Base-by-base conservation (phyloP, 2,888 invertebrate species). In the Hirtodrosophila confusa region DNA sequence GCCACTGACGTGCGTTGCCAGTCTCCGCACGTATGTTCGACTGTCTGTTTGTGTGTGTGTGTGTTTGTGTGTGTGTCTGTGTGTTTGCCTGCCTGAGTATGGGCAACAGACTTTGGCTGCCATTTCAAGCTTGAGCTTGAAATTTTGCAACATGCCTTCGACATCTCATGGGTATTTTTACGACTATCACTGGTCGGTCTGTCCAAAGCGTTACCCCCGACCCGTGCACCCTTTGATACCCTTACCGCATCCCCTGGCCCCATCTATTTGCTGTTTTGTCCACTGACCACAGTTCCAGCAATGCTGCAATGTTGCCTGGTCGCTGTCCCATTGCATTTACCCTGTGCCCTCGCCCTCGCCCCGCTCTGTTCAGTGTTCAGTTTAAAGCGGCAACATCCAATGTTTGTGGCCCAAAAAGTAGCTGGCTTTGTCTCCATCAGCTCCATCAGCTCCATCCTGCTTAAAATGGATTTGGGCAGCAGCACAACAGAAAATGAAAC, bases 91-190 rank as follows among this genome's bases (percentile, higher is more conserved):
- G 55, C 49, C 24, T 73, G 54, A 55, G 45, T 66, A 60, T 63
- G 68, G 41, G 36, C 57, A 68, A 76, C 70, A 61, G 74, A 70
- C 67, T 74, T 61, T 86, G 66, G 54, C 80, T 80, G 71, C 75
- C 86, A 79, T 71, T 83, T 65, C 60, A 63, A 86, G 73, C 69
- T 84, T 80, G 85, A 78, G 82, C 85, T 87, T 85, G 73, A 80
- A 82, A 87, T 85, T 80, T 83, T 87, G 82, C 85, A 87, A 83
- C 82, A 85, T 82, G 86, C 85, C 86, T 85, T 87, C 82, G 87
- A 82, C 82, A 85, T 83, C 82, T 78, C 85, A 70, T 78, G 82
- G 82, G 87, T 85, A 87, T 87, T 83, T 82, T 87, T 83, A 85
- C 86, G 82, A 83, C 87, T 67, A 78, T 67, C 82, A 72, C 69